Evolutionary conservation across 2,797 vertebrate genomes (phyloP).

Genomic region (Channa striata): DNA sequence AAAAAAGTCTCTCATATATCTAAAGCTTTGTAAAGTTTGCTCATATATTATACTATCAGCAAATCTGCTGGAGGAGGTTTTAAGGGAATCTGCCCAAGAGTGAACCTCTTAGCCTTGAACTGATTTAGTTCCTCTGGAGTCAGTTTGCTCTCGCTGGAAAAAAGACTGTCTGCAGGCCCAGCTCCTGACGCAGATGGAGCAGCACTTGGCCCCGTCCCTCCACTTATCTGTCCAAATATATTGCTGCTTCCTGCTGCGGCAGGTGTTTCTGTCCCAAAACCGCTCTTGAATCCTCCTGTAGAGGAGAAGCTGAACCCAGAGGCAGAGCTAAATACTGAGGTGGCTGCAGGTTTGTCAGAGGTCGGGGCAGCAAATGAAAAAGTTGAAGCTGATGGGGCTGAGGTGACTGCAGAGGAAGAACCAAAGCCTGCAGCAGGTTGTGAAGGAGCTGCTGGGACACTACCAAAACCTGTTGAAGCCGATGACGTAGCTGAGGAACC

Average conservation of each 20-base stretch:
- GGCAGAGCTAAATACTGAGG: conserved; percentile 68
- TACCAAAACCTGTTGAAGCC: conserved; percentile 67
- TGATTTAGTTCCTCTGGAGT: conserved; percentile 88
- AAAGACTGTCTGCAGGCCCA: conserved; percentile 74
- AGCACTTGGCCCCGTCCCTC: conserved; percentile 50
- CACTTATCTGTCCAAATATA: conserved; percentile 49
- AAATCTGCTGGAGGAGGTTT: conserved; percentile 87
- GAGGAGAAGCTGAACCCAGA: conserved; percentile 74
- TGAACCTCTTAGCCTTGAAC: conserved; percentile 90
- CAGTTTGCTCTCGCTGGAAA: conserved; percentile 86
- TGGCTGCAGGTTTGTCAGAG: conserved; percentile 38
- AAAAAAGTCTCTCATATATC: not conserved
- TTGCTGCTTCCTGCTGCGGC: conserved; percentile 22
- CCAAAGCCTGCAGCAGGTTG: conserved; percentile 71
- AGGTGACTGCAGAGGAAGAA: conserved; percentile 6
- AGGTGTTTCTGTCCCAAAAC: conserved; percentile 35
- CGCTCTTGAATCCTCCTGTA: conserved; percentile 45
- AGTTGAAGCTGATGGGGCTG: conserved; percentile 72
- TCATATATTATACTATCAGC: conserved; percentile 68
- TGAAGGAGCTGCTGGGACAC: conserved; percentile 59
- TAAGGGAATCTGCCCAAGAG: conserved; percentile 89
- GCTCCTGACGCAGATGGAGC: conserved; percentile 45
- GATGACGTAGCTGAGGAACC: conserved; percentile 43
- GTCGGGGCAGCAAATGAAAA: conserved; percentile 86
- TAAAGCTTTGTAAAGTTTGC: not conserved